phyloP scores from a whole-genome alignment of 2,113 vertebrate genomes.

The Trogon surrucura region DNA sequence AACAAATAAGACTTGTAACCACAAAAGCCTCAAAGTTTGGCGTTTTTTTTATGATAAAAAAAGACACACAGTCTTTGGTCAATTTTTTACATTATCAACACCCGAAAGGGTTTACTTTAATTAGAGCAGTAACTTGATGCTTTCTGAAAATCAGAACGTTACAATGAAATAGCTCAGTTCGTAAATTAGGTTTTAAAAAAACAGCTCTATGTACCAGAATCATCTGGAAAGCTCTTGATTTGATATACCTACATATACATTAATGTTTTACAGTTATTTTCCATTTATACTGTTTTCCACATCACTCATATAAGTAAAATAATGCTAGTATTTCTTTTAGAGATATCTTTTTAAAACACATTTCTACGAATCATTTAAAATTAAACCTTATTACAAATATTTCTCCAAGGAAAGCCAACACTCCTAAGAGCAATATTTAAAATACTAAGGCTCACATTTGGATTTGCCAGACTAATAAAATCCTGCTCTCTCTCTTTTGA shows the following conservation, averaged over 20 bases:
- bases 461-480: constrained; percentile 37
- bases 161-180: not conserved
- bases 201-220: not conserved
- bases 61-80: not conserved
- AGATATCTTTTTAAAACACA: not conserved
- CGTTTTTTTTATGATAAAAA: constrained; percentile 44
- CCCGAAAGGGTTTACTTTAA: constrained; percentile 14
- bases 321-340: constrained; percentile 14
- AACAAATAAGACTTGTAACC: constrained; percentile 14
- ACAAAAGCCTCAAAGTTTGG: not conserved
- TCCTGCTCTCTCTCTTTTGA: constrained; percentile 21
- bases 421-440: constrained; percentile 51
- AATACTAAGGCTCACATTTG: constrained; percentile 34
- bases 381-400: constrained; percentile 27
- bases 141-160: constrained; percentile 37
- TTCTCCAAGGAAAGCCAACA: constrained; percentile 36
- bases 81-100: constrained; percentile 32
- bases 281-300: constrained; percentile 12
- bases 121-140: constrained; percentile 12
- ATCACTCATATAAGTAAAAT: constrained; percentile 14
- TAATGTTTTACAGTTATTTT: not conserved
- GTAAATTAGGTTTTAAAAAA: not conserved
- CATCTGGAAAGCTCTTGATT: not conserved
- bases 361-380: constrained; percentile 30
- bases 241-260: not conserved